A percentile compares a stretch with the other conserved stretches of the same genome.
Conservation (phyloP, 2,888 invertebrate genomes). For the Cephus spinipes region DNA sequence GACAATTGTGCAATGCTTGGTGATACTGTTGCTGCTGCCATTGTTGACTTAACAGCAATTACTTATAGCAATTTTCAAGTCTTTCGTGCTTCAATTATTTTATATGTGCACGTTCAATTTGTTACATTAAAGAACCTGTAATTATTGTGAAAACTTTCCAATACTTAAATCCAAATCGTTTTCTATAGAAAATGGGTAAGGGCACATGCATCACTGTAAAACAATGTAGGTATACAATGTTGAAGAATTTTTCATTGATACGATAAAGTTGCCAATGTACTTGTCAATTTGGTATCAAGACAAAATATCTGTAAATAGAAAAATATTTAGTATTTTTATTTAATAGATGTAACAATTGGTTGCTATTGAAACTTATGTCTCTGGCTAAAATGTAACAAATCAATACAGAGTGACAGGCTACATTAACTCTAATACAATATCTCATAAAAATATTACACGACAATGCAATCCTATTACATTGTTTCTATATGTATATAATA, state of each 20-base stretch:
- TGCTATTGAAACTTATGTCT: no score
- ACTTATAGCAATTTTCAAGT: slow-evolving; percentile 12
- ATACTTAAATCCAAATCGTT: slow-evolving; percentile 56
- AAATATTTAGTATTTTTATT: neutral
- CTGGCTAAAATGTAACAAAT: neutral
- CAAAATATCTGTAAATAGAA: neutral
- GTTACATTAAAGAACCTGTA: slow-evolving; percentile 23
- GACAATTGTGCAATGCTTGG: slow-evolving; percentile 12
- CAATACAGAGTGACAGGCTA: neutral
- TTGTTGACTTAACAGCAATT: neutral
- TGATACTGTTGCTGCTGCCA: neutral
- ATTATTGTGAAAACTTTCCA: slow-evolving; percentile 43
- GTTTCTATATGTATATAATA: neutral
- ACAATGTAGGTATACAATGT: slow-evolving; percentile 11
- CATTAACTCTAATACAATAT: no score
- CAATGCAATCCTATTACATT: neutral
- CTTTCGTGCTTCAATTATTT: neutral
- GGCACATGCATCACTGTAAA: slow-evolving; percentile 41
- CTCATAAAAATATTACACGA: no score
- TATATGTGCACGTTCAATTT: slow-evolving; percentile 6
- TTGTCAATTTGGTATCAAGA: slow-evolving; percentile 9
- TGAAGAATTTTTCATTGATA: neutral
- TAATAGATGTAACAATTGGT: neutral
- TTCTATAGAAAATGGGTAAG: slow-evolving; percentile 42
- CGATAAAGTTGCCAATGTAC: slow-evolving; percentile 5